A percentile compares a stretch with the other conserved stretches of the same genome.
Conservation (phyloP, 2,797 vertebrate species). For the Anguilla pacifica region DNA sequence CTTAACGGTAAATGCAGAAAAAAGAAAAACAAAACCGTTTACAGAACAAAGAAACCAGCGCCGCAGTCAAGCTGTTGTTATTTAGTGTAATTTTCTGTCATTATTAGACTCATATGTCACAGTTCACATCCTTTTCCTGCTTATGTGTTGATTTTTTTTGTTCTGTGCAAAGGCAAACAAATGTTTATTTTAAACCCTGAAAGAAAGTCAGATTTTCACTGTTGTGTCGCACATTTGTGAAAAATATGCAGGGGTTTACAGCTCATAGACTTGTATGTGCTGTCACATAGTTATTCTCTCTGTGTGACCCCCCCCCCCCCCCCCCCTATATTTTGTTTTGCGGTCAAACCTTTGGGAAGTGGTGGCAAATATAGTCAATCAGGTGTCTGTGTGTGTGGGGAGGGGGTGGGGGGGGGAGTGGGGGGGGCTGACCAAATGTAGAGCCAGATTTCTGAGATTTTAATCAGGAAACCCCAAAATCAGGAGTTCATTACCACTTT, state of each 20-base stretch:
- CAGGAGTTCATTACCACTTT: no score
- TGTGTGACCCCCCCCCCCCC: no score
- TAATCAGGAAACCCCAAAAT: no score
- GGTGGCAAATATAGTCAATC: no score
- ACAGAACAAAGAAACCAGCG: conserved; percentile 35
- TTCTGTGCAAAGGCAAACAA: background rate
- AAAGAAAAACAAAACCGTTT: conserved; percentile 20
- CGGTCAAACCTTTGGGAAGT: no score
- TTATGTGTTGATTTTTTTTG: conserved; percentile 25
- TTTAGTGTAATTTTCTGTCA: conserved; percentile 39
- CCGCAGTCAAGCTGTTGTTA: conserved; percentile 28
- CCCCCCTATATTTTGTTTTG: no score
- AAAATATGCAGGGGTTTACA: background rate
- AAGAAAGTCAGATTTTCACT: background rate
- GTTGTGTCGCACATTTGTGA: background rate
- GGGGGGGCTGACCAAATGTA: no score
- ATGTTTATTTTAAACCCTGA: background rate
- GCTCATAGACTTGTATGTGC: no score
- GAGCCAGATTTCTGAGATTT: no score
- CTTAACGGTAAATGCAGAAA: conserved; percentile 28
- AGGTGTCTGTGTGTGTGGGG: no score
- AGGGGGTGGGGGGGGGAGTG: no score
- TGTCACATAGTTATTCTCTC: background rate
- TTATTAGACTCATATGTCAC: conserved; percentile 39
- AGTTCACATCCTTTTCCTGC: conserved; percentile 23